Conservation (phyloP, 2,888 invertebrate species). For the Julus scanicus region DNA sequence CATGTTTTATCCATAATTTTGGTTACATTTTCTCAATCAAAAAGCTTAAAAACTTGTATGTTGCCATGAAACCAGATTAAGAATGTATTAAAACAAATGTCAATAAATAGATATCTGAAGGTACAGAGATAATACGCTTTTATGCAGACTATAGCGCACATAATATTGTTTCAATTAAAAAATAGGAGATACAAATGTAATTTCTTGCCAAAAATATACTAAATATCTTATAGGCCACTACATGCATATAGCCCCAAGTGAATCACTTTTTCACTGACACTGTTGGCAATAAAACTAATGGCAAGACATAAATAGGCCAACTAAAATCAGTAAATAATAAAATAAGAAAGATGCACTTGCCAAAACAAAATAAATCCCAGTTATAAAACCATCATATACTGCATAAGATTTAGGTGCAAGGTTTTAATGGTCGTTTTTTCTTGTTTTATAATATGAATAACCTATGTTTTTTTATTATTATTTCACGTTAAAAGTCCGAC, state of each 20-base stretch:
- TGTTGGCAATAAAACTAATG: neutral
- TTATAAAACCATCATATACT: too few relatives aligned
- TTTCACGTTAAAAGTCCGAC: neutral
- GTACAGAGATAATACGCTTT: neutral
- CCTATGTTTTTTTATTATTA: neutral
- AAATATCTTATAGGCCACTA: neutral
- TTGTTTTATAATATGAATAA: conserved; percentile 17
- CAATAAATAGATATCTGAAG: neutral
- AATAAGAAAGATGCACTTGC: neutral
- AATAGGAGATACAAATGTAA: too few relatives aligned
- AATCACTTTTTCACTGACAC: neutral
- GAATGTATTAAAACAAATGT: neutral
- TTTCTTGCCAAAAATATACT: too few relatives aligned
- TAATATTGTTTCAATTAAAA: too few relatives aligned
- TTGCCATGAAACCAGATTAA: neutral
- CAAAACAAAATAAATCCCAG: too few relatives aligned
- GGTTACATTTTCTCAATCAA: neutral
- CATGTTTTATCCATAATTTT: too few relatives aligned
- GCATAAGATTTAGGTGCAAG: neutral
- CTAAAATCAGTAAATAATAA: neutral
- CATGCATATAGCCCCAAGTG: neutral
- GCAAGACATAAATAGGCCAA: neutral
- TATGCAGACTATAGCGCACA: too few relatives aligned
- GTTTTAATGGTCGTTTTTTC: neutral
- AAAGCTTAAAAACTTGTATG: neutral